Conservation (phyloP, 2,888 invertebrate genomes). For the Bimastos eiseni region DNA sequence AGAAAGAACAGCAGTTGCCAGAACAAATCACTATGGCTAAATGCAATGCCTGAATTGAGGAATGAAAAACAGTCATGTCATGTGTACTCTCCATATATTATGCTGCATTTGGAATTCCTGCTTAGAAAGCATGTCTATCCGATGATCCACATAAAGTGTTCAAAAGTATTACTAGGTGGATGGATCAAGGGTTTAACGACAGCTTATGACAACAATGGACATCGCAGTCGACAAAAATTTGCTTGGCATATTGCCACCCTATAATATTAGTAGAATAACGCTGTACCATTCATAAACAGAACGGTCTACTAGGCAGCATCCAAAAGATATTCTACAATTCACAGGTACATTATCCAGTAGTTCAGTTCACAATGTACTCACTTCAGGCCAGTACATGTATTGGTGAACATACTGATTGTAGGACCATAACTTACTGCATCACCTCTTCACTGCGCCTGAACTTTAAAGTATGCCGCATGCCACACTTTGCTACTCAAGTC, state of each 20-base stretch:
- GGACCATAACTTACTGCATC: neutral
- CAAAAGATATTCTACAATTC: neutral
- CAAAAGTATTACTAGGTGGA: no score
- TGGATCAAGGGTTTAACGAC: no score
- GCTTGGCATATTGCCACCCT: no score
- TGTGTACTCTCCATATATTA: neutral
- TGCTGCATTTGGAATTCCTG: slow-evolving; percentile 13
- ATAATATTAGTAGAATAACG: no score
- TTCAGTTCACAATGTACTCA: neutral
- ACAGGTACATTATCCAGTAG: neutral
- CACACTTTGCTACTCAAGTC: no score
- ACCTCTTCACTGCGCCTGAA: neutral
- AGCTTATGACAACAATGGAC: no score
- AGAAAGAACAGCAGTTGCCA: neutral
- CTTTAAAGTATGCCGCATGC: no score
- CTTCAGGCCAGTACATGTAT: neutral
- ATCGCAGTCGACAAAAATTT: no score
- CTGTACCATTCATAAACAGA: no score
- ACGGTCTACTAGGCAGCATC: no score
- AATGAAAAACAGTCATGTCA: neutral
- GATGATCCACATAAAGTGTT: no score
- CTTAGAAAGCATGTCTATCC: no score
- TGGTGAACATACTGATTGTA: neutral
- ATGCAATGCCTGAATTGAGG: neutral
- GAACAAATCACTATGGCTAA: neutral